These are phyloP conservation scores for Venturia canescens DNA, from an alignment of 1,140 invertebrate species.

Conservation along the genomic window DNA sequence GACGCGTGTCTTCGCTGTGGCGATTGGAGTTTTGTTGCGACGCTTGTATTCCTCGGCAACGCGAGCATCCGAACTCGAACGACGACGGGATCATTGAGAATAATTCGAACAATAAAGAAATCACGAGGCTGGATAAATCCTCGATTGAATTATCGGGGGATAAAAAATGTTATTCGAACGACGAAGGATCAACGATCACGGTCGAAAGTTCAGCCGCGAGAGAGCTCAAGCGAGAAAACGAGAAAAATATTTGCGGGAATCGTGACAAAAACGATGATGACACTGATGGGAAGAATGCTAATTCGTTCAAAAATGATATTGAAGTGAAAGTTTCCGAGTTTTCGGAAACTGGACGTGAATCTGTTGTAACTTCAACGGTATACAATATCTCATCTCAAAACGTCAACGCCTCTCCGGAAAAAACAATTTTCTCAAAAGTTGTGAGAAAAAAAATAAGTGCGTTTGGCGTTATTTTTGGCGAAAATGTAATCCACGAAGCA, in stretches of 20 bases:
- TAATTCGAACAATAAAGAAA: conserved; percentile 10
- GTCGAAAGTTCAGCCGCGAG: conserved; percentile 11
- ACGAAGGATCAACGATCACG: neutral
- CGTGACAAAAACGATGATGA: neutral
- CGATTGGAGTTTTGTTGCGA: conserved; percentile 56
- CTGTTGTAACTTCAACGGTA: conserved; percentile 30
- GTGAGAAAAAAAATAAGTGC: conserved; percentile 29
- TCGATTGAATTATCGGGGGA: neutral
- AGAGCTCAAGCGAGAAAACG: neutral
- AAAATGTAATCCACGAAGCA: conserved; percentile 22
- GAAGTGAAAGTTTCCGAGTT: conserved; percentile 43
- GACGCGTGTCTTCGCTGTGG: conserved; percentile 50
- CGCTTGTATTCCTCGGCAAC: conserved; percentile 46
- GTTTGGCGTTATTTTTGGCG: conserved; percentile 13
- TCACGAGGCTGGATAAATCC: neutral
- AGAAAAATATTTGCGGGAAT: neutral
- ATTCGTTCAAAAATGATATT: conserved; percentile 20
- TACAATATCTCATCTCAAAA: conserved; percentile 4
- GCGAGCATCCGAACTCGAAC: conserved; percentile 32
- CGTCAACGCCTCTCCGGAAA: neutral
- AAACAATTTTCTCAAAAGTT: conserved; percentile 14
- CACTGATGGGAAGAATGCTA: neutral
- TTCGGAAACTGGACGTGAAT: conserved; percentile 39
- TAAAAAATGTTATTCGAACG: conserved; percentile 2
- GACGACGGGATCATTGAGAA: conserved; percentile 4